These are phyloP conservation scores for Dicerorhinus sumatrensis DNA, from an alignment of 2,113 vertebrate genomes.

Conservation along the genomic window DNA sequence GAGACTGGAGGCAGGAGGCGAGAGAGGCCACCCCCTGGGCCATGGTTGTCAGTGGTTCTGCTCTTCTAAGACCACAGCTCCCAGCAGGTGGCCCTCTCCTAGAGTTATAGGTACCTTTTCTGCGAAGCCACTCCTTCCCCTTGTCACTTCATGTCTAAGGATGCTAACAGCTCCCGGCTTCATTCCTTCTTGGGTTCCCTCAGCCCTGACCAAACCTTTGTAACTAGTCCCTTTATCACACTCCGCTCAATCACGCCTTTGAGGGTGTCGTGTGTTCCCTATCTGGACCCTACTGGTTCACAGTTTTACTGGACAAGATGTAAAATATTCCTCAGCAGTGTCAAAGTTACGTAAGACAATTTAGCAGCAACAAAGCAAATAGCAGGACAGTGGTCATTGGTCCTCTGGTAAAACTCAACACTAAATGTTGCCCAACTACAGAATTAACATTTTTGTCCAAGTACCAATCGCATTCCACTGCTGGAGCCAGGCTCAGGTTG, in stretches of 20 bases:
- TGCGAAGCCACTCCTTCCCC: background rate
- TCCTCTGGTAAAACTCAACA: conserved; percentile 39
- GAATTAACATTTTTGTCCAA: conserved; percentile 25
- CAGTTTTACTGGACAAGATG: background rate
- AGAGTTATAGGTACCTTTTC: background rate
- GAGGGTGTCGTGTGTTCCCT: background rate
- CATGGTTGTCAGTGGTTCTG: rapidly evolving
- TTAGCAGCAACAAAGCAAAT: background rate
- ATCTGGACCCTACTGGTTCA: background rate
- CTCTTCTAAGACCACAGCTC: background rate
- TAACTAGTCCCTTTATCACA: background rate
- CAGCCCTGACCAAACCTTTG: background rate
- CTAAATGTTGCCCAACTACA: background rate
- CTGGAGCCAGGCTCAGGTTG: background rate
- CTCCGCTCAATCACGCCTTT: background rate
- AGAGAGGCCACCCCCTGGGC: too few relatives aligned
- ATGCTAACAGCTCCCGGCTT: background rate
- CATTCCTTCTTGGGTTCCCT: background rate
- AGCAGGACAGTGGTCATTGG: background rate
- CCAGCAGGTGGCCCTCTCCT: background rate
- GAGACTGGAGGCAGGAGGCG: background rate
- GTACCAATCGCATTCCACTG: background rate
- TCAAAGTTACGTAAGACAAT: background rate
- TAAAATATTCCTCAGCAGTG: background rate
- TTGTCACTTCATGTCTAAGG: background rate